A percentile compares a stretch with the other conserved stretches of the same genome.
Evolutionary conservation across 2,888 invertebrate species (phyloP).

Genomic region (Agrotis segetum): DNA sequence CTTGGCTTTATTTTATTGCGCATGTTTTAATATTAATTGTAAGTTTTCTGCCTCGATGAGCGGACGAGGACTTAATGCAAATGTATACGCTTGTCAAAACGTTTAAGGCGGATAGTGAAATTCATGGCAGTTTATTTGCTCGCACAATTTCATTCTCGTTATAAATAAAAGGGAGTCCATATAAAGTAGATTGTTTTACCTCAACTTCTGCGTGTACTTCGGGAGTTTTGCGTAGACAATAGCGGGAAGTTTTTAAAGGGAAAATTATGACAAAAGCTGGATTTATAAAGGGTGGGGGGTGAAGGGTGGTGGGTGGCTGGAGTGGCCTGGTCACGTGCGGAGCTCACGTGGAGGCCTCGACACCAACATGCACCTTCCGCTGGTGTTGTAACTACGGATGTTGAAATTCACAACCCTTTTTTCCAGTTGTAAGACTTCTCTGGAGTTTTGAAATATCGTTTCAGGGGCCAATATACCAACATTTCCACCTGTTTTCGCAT

Average conservation of each 20-base stretch:
- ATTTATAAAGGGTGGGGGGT: slow-evolving; percentile 49
- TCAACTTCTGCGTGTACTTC: slow-evolving; percentile 61
- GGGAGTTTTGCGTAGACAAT: slow-evolving; percentile 63
- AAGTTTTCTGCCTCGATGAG: slow-evolving; percentile 84
- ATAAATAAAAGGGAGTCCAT: slow-evolving; percentile 64
- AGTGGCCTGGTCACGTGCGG: slow-evolving; percentile 54
- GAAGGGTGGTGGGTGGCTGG: slow-evolving; percentile 31
- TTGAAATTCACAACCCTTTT: slow-evolving; percentile 6
- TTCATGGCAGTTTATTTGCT: slow-evolving; percentile 71
- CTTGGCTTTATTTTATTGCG: slow-evolving; percentile 88
- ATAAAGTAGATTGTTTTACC: slow-evolving; percentile 68
- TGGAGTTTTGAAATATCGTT: slow-evolving; percentile 1
- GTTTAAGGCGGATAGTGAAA: slow-evolving; percentile 73
- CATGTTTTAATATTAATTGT: slow-evolving; percentile 90
- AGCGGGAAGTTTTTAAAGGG: slow-evolving; percentile 64
- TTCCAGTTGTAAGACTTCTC: slow-evolving; percentile 19
- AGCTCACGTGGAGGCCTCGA: slow-evolving; percentile 56
- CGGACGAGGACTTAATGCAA: slow-evolving; percentile 78
- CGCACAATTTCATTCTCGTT: slow-evolving; percentile 66
- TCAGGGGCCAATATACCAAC: neutral
- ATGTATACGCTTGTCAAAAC: slow-evolving; percentile 82
- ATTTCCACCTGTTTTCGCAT: too few species aligned
- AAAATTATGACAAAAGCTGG: slow-evolving; percentile 65
- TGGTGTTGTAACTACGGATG: slow-evolving; percentile 22
- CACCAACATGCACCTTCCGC: slow-evolving; percentile 31